Conservation (phyloP, 2,113 vertebrate species). For the Catharus bicknelli region DNA sequence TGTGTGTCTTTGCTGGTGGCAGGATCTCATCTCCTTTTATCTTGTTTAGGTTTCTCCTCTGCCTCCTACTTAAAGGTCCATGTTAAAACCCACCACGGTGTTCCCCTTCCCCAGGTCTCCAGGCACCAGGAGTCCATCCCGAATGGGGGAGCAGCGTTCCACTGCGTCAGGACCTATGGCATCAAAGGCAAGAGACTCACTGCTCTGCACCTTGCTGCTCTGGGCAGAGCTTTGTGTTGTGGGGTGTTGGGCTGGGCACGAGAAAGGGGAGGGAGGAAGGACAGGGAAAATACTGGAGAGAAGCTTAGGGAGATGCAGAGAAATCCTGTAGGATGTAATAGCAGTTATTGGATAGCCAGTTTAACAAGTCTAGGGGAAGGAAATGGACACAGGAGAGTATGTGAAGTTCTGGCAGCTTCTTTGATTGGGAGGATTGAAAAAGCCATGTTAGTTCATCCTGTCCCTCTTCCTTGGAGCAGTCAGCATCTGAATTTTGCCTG, state of each 20-base stretch:
- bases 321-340: neutral
- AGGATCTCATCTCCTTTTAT: conserved; percentile 92
- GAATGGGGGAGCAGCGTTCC: conserved; percentile 97
- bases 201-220: conserved; percentile 83
- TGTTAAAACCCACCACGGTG: conserved; percentile 99
- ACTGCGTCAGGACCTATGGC: conserved; percentile 98
- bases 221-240: conserved; percentile 70
- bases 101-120: conserved; percentile 94
- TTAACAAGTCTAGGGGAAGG: neutral
- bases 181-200: conserved; percentile 98
- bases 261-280: conserved; percentile 58
- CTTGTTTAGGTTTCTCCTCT: conserved; percentile 99
- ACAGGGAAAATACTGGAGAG: neutral
- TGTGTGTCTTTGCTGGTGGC: conserved; percentile 73
- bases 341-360: fast-evolving
- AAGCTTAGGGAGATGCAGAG: conserved; percentile 9
- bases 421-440: neutral
- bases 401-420: neutral
- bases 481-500: conserved; percentile 14
- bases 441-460: neutral
- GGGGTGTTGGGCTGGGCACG: conserved; percentile 59
- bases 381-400: neutral
- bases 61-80: conserved; percentile 99
- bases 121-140: conserved; percentile 93
- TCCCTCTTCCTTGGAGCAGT: neutral